Evolutionary conservation across 1,140 invertebrate genomes (phyloP).

Genomic region (Drosophila fuyamai): DNA sequence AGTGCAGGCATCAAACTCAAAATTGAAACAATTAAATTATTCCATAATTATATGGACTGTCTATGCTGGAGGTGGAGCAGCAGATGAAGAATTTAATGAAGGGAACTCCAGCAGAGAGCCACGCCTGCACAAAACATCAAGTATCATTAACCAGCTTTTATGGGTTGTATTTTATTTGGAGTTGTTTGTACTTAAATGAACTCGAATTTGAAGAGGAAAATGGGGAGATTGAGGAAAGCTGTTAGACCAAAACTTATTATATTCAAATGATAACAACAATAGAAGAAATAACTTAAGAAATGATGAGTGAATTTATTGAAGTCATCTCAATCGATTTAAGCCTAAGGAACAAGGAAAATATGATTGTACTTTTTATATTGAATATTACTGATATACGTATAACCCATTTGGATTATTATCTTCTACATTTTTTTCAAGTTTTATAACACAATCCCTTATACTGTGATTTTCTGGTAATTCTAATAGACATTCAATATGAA

Average conservation of each 20-base stretch:
- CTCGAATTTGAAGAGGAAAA: conserved; percentile 18
- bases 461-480: too few relatives aligned
- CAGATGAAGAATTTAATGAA: conserved; percentile 4
- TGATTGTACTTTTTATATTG: too few relatives aligned
- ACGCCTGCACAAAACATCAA: conserved; percentile 56
- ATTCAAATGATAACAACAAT: conserved; percentile 7
- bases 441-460: too few relatives aligned
- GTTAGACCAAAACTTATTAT: conserved; percentile 23
- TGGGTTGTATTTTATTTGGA: conserved; percentile 16
- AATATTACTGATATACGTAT: too few relatives aligned
- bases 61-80: neutral
- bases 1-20: conserved; percentile 5
- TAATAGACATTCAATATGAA: too few relatives aligned
- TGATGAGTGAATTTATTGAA: too few relatives aligned
- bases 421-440: too few relatives aligned
- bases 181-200: conserved; percentile 39
- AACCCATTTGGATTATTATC: too few relatives aligned
- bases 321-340: too few relatives aligned
- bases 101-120: conserved; percentile 18
- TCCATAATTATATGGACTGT: conserved; percentile 55
- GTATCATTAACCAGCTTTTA: conserved; percentile 56
- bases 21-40: conserved; percentile 74
- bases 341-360: too few relatives aligned
- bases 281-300: neutral
- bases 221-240: conserved; percentile 3